Base-by-base conservation (phyloP, 2,888 invertebrate genomes). In the Parascotia fuliginaria region DNA sequence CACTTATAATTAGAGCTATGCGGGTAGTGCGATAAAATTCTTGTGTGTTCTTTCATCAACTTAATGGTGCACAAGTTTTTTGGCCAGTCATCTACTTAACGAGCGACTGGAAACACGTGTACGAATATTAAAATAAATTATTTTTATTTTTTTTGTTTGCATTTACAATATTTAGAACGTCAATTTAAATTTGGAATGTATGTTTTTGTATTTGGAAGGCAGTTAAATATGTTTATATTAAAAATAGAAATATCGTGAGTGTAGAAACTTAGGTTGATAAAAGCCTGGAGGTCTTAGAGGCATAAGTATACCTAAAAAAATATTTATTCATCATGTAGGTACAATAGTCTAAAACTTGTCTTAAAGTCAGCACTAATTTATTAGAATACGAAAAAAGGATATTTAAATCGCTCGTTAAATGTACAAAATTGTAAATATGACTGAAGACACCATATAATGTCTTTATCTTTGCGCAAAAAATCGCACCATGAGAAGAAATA, bases 31-130 rank as follows among this genome's bases (percentile, higher is more conserved):
- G 56, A 77, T 83, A 82, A 81, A 83, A 80, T 81, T 82, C 80
- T 82, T 78, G 75, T 83, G 83, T 79, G 79, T 50, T 14, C 40
- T 22, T 28, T 83, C 85, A 85, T 83, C 79, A 81, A 78, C 70
- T 74, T 79, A 83, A 85, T 85, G 83, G 82, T 52, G 67, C 69
- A 67, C 54, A 69, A 65, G 77, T 76, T 74, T 77, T 77, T 70
- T 68, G 69, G 68, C 73, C 64, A 75, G 75, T 80, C 80, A 79
- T 69, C 53, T 34, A 38, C 40, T 43, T 46, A 54, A 47, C 34
- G 53, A 40, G 37, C 36, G 40, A 45, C 44, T 43, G 54, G 53
- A 32, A 46, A 41, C 42, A 44, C 42, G 52, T 45, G 51, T 52
- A 52, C 38, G 50, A 51, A 52, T 38, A 42, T 36, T 36, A 62